phyloP scores from a whole-genome alignment of 2,888 invertebrate genomes.

The Scaptomyza reducta region DNA sequence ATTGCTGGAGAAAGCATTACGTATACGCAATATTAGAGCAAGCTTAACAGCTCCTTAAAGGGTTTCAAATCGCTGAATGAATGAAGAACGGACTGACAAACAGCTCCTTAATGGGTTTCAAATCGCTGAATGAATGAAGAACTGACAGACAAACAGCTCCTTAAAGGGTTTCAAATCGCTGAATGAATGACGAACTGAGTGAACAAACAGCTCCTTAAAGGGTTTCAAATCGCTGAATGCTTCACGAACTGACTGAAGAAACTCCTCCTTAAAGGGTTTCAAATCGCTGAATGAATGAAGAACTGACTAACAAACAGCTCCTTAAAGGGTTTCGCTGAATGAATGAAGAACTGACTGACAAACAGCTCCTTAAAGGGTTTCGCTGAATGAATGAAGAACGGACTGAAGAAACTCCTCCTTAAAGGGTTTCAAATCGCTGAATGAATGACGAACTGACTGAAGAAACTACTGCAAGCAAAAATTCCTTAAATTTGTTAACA shows the following conservation, averaged over 20 bases:
- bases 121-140: slow-evolving; percentile 19
- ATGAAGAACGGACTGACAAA: slow-evolving; percentile 17
- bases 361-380: too few species aligned
- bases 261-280: slow-evolving; percentile 10
- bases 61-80: slow-evolving; percentile 15
- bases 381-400: slow-evolving; percentile 18
- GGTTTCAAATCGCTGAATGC: slow-evolving; percentile 15
- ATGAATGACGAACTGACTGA: slow-evolving; percentile 18
- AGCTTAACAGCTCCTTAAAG: too few species aligned
- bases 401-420: slow-evolving; percentile 14
- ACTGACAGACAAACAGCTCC: too few species aligned
- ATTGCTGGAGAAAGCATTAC: not conserved
- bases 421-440: slow-evolving; percentile 16
- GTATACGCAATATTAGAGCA: slow-evolving; percentile 15
- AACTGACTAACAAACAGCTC: too few species aligned
- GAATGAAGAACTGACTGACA: slow-evolving; percentile 20
- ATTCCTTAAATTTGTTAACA: slow-evolving; percentile 38
- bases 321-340: slow-evolving; percentile 9
- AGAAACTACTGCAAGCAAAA: slow-evolving; percentile 12
- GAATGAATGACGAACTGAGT: slow-evolving; percentile 18
- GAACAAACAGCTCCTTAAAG: too few species aligned
- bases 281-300: slow-evolving; percentile 21
- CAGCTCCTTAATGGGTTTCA: too few species aligned
- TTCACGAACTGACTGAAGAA: slow-evolving; percentile 16
- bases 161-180: slow-evolving; percentile 16